Evolutionary conservation across 2,797 vertebrate species (phyloP).

Genomic region (Ispidina lecontei): DNA sequence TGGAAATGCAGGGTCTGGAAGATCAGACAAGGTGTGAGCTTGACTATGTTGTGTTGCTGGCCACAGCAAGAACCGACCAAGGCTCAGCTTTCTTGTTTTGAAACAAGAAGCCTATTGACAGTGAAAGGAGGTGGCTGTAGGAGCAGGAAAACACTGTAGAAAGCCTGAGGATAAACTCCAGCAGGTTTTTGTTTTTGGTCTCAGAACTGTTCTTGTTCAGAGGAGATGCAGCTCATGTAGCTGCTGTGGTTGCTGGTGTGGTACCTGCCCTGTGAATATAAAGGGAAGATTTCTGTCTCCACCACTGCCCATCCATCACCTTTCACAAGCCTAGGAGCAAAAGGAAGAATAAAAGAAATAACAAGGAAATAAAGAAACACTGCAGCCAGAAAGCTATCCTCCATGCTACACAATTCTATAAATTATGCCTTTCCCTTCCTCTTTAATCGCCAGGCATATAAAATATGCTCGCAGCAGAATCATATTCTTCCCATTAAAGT

Average conservation of each 20-base stretch:
- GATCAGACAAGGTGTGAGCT: neutral
- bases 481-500: constrained; percentile 48
- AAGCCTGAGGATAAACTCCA: neutral
- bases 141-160: neutral
- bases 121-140: neutral
- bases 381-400: constrained; percentile 39
- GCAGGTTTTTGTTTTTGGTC: neutral
- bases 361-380: constrained; percentile 61
- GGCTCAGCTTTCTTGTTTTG: neutral
- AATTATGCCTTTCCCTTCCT: constrained; percentile 52
- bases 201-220: neutral
- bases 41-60: neutral
- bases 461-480: constrained; percentile 36
- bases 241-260: neutral
- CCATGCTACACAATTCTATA: constrained; percentile 39
- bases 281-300: constrained; percentile 32
- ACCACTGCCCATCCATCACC: constrained; percentile 7
- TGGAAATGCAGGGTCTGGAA: neutral
- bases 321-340: constrained; percentile 30
- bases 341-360: constrained; percentile 36
- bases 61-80: neutral
- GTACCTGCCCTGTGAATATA: neutral
- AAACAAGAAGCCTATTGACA: neutral
- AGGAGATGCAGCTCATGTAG: neutral
- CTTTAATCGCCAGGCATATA: constrained; percentile 48